Percentiles rank a stretch among this genome's conserved stretches.
Evolutionary conservation across 2,888 invertebrate genomes (phyloP).

Genomic region (Parnassius apollo): DNA sequence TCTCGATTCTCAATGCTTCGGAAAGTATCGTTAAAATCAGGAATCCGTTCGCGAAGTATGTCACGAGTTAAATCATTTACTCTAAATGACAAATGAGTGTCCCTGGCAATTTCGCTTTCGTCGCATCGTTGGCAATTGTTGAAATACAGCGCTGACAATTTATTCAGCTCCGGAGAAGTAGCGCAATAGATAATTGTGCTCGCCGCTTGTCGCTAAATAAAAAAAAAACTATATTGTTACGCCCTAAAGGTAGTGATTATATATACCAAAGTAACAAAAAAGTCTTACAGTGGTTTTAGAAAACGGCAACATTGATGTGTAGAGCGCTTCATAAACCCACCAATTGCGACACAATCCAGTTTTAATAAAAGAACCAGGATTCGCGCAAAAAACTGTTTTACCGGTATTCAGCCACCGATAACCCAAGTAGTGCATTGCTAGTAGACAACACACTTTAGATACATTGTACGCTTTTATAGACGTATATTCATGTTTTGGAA

Average conservation of each 20-base stretch:
- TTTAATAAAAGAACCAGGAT: conserved; percentile 95
- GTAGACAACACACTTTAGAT: conserved; percentile 92
- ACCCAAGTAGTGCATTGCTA: conserved; percentile 83
- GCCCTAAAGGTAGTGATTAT: no score
- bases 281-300: conserved; percentile 92
- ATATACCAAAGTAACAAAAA: neutral
- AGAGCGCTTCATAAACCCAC: conserved; percentile 90
- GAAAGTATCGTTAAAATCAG: conserved; percentile 31
- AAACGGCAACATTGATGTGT: conserved; percentile 91
- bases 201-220: conserved; percentile 92
- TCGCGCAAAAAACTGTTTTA: conserved; percentile 88
- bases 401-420: conserved; percentile 84
- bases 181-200: conserved; percentile 94
- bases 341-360: conserved; percentile 89
- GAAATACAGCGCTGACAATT: conserved; percentile 92
- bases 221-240: neutral
- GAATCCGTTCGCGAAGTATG: conserved; percentile 44
- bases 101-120: conserved; percentile 59
- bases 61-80: conserved; percentile 54
- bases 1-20: conserved; percentile 15
- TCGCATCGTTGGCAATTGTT: conserved; percentile 91
- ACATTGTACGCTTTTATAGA: conserved; percentile 93
- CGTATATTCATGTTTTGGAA: conserved; percentile 86
- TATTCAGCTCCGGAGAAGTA: conserved; percentile 88
- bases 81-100: conserved; percentile 60